Conservation (phyloP, 1,140 invertebrate genomes). For the Coptotermes formosanus region DNA sequence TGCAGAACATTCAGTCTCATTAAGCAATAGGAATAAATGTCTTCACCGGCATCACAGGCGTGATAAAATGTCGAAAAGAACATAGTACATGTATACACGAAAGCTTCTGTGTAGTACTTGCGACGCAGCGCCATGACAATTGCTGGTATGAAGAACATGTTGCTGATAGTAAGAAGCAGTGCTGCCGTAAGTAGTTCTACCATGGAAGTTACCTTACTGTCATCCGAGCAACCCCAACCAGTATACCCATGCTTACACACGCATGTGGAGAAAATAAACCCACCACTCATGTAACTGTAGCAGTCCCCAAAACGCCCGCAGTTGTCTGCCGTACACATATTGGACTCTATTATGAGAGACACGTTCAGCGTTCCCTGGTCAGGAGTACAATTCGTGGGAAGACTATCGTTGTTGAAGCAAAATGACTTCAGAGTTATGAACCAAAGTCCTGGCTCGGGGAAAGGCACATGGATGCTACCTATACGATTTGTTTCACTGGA, state of each 20-base stretch:
- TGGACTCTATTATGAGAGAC: conserved; percentile 63
- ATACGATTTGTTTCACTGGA: neutral
- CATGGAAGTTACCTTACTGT: conserved; percentile 66
- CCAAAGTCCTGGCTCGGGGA: conserved; percentile 75
- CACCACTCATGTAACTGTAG: conserved; percentile 71
- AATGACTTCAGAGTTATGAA: conserved; percentile 67
- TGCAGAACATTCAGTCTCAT: conserved; percentile 71
- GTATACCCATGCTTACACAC: conserved; percentile 67
- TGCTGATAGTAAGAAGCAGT: conserved; percentile 81
- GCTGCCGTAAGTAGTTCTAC: conserved; percentile 65
- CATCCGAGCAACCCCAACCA: conserved; percentile 84
- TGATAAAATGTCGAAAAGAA: conserved; percentile 87
- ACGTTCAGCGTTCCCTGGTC: conserved; percentile 21
- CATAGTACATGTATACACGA: conserved; percentile 82
- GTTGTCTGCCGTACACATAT: conserved; percentile 63
- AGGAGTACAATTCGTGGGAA: conserved; percentile 23
- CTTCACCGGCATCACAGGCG: conserved; percentile 70
- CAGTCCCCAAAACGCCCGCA: conserved; percentile 66
- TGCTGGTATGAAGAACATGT: conserved; percentile 81
- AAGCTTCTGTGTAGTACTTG: conserved; percentile 75
- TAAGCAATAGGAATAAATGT: conserved; percentile 66
- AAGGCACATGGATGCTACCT: conserved; percentile 63
- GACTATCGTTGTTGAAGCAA: conserved; percentile 51
- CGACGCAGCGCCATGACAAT: conserved; percentile 72
- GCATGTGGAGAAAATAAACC: conserved; percentile 72